Base-by-base conservation (phyloP, 2,113 vertebrate species). In the Bos taurus region DNA sequence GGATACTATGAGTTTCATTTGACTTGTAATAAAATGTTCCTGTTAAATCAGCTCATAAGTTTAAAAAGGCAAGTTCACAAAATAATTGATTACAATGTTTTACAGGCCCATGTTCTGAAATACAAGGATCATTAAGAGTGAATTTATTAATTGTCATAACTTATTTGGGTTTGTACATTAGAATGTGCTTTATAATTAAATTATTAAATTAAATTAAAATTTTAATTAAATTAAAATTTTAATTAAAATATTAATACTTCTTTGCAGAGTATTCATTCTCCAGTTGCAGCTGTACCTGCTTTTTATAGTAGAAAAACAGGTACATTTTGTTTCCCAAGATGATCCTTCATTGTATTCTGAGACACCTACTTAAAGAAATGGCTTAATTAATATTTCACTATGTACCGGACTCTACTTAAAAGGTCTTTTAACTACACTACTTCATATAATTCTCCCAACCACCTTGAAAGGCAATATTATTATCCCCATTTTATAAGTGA, bases 211-310 rank as follows among this genome's bases (percentile, higher is more conserved):
- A 15, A 62, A 62, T 62, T 62, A 62, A 62, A 15, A 60, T 62
- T 14, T 28, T 57, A 21, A 56, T 56, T 59, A 59, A 59, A 26
- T 59, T 28, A 60, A 28, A 60, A 60, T 6, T 25, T 30, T 33
- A 62, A 30, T 91, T 95, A 88, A 84, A 96, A 90, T 94, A 85
- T 46, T 84, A 95, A 93, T 80, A 95, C 6, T 90, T 82, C 43
- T 84, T 89, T 52, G 40, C 25, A 87, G 59, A 95, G 87, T 94
- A 95, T 88, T 92, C 60, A 86, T n/a, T 93, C 56, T 95, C 21
- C 12, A 91, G 40, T 25, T 59, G 36, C 17, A 95, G 33, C 13
- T 96, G 26, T 16, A 64, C 46, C 28, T 85, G 9, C 11, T 88
- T 85, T 96, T 97, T 67, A 82, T 48, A 90, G 16, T 21, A 84